Conservation (phyloP, 2,113 vertebrate genomes). For the Megalops atlanticus region DNA sequence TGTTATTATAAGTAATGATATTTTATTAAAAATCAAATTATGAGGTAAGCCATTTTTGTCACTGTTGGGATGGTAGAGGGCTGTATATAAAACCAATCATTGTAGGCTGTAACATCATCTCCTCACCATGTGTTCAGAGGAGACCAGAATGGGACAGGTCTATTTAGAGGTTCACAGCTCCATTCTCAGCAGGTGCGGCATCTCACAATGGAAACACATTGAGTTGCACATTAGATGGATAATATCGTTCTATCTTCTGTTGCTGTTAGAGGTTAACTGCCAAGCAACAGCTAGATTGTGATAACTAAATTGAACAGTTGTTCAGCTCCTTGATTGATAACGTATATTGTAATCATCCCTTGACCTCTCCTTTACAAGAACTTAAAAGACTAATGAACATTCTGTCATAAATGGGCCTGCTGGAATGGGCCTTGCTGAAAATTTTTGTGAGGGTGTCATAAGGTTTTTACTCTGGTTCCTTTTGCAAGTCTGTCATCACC, state of each 20-base stretch:
- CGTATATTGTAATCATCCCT: neutral
- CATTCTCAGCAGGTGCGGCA: slow-evolving; percentile 18
- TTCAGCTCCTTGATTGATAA: neutral
- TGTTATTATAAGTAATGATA: no score
- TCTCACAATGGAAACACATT: slow-evolving; percentile 16
- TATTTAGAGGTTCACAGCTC: slow-evolving; percentile 37
- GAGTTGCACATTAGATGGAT: neutral
- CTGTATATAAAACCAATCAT: neutral
- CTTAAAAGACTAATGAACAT: no score
- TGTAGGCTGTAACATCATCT: slow-evolving; percentile 23
- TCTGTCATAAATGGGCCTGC: neutral
- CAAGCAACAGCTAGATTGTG: neutral
- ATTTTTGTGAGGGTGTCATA: neutral
- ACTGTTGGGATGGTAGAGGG: neutral
- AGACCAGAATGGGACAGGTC: slow-evolving; percentile 18
- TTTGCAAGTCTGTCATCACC: no score
- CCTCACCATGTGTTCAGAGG: slow-evolving; percentile 35
- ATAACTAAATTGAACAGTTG: neutral
- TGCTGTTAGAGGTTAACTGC: neutral
- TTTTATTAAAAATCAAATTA: no score
- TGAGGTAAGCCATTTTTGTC: no score
- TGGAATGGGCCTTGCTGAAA: neutral
- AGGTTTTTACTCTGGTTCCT: no score
- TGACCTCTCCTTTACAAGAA: neutral
- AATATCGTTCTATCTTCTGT: neutral